phyloP scores from a whole-genome alignment of 2,797 vertebrate species.

The Mormyrops boulengeri region DNA sequence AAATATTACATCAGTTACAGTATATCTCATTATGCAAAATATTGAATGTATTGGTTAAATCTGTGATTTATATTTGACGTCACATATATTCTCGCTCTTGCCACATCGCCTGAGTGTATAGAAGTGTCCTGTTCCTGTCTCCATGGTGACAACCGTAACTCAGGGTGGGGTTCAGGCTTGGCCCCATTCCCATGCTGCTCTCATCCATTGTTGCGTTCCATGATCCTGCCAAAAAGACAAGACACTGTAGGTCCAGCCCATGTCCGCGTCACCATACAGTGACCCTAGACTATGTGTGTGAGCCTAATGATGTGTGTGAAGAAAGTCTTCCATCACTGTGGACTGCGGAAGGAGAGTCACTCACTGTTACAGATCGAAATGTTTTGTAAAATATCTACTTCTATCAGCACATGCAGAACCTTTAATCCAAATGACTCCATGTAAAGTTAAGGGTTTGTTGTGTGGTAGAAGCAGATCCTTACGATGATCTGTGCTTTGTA shows the following conservation, averaged over 20 bases:
- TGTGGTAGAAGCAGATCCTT: not conserved
- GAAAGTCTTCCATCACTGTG: not conserved
- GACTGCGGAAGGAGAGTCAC: not conserved
- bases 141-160: not conserved
- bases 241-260: conserved; percentile 3
- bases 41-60: not conserved
- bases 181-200: not conserved
- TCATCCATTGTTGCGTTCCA: not conserved
- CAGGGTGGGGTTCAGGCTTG: not conserved
- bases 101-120: not conserved
- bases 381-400: not conserved
- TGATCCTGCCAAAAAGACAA: not conserved
- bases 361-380: not conserved
- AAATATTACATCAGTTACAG: not conserved
- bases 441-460: not conserved
- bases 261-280: not conserved
- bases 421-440: not conserved
- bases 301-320: not conserved
- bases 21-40: not conserved
- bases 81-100: not conserved
- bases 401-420: not conserved
- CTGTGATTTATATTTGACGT: not conserved
- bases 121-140: not conserved
- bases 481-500: not conserved
- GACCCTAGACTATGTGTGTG: not conserved